A percentile compares a stretch with the other conserved stretches of the same genome.
These are phyloP conservation scores for Colostygia pectinataria DNA, from an alignment of 2,888 invertebrate species.

Conservation along the genomic window DNA sequence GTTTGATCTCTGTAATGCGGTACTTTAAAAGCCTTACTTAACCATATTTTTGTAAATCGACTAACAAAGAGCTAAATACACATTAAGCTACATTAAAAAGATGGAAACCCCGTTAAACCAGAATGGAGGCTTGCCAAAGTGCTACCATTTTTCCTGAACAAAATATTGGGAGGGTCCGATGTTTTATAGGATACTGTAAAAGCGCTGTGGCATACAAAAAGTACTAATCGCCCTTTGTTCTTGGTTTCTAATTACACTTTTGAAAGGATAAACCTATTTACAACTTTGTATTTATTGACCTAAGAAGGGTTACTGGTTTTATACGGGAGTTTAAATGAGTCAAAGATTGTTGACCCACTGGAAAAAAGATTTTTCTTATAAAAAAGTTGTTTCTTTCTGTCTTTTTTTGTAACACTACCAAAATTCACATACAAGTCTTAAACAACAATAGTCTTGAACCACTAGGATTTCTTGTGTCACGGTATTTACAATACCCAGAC, in stretches of 20 bases:
- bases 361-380: too few species aligned
- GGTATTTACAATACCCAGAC: too few species aligned
- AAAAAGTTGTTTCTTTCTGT: too few species aligned
- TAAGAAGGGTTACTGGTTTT: conserved; percentile 9
- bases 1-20: too few species aligned
- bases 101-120: conserved; percentile 7
- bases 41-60: not conserved
- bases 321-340: not conserved
- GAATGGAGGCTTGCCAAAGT: conserved; percentile 22
- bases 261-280: conserved; percentile 28
- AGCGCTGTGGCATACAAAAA: conserved; percentile 28
- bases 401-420: too few species aligned
- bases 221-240: conserved; percentile 30
- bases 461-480: too few species aligned
- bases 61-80: conserved; percentile 5
- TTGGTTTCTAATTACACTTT: conserved; percentile 32
- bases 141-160: conserved; percentile 12
- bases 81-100: conserved; percentile 6
- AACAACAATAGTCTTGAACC: too few species aligned
- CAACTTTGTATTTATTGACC: conserved; percentile 17
- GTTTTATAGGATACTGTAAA: conserved; percentile 27
- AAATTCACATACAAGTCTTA: too few species aligned
- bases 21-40: not conserved
- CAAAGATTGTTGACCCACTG: not conserved
- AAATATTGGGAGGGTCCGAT: conserved; percentile 23